phyloP scores from a whole-genome alignment of 2,888 invertebrate genomes.

The Metalampra italica region DNA sequence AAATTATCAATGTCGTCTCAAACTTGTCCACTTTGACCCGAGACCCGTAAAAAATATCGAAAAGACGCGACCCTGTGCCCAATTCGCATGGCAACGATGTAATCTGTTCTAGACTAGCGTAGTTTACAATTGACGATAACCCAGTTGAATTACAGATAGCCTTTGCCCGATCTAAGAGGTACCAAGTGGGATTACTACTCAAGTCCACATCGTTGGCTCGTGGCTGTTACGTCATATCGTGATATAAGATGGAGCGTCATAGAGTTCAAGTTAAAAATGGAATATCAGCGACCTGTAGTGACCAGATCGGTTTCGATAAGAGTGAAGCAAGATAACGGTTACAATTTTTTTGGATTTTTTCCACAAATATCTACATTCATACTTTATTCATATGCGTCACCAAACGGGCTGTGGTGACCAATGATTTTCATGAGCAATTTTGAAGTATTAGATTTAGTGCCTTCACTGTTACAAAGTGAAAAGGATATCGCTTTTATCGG shows the following conservation, averaged over 20 bases:
- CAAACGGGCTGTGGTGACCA: no score
- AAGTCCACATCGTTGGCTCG: not conserved
- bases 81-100: not conserved
- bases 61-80: not conserved
- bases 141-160: constrained; percentile 10
- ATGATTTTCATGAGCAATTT: no score
- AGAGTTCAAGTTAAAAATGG: not conserved
- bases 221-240: not conserved
- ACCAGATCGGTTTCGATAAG: not conserved
- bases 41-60: not conserved
- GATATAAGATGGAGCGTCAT: not conserved
- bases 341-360: no score
- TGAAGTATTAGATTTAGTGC: no score
- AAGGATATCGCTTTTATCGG: no score
- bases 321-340: not conserved
- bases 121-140: constrained; percentile 20
- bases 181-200: no score
- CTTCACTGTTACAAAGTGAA: no score
- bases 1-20: no score
- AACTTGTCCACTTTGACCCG: not conserved
- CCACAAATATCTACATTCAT: no score
- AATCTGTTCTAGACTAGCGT: not conserved
- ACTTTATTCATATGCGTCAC: no score
- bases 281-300: not conserved
- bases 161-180: not conserved